Evolutionary conservation across 2,113 vertebrate genomes (phyloP).

Genomic region (Asarcornis scutulata): DNA sequence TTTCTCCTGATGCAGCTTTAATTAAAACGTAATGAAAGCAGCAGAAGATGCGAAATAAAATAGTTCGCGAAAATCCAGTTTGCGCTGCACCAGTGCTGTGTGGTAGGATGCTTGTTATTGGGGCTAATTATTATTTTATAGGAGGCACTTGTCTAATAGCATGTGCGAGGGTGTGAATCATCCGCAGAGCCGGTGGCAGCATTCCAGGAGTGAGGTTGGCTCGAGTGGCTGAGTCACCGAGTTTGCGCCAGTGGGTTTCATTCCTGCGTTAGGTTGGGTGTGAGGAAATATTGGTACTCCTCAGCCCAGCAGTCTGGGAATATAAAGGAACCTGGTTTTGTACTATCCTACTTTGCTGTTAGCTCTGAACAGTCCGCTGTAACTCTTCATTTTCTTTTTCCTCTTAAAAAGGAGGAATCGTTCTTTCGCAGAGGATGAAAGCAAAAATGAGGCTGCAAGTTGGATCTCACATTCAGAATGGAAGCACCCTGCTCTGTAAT

Average conservation of each 20-base stretch:
- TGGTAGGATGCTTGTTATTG: constrained; percentile 18
- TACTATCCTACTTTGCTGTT: neutral
- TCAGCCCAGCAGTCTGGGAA: neutral
- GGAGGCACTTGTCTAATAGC: neutral
- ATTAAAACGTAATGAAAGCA: constrained; percentile 42
- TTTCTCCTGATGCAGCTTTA: constrained; percentile 27
- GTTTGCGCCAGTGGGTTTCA: neutral
- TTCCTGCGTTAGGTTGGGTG: neutral
- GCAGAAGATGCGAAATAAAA: neutral
- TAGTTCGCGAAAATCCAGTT: neutral
- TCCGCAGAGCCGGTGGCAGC: neutral
- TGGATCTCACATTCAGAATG: neutral
- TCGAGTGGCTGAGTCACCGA: neutral
- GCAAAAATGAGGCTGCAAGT: neutral
- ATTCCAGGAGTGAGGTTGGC: neutral
- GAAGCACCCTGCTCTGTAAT: neutral
- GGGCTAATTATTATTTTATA: constrained; percentile 38
- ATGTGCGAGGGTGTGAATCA: neutral
- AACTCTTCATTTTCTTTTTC: neutral
- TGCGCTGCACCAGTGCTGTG: neutral
- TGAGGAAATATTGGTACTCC: neutral
- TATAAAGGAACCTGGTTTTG: neutral
- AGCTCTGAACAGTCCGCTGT: neutral
- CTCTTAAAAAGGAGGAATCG: neutral
- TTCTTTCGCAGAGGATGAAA: constrained; percentile 25